These are phyloP conservation scores for Megalops atlanticus DNA, from an alignment of 2,113 vertebrate species.

Conservation along the genomic window DNA sequence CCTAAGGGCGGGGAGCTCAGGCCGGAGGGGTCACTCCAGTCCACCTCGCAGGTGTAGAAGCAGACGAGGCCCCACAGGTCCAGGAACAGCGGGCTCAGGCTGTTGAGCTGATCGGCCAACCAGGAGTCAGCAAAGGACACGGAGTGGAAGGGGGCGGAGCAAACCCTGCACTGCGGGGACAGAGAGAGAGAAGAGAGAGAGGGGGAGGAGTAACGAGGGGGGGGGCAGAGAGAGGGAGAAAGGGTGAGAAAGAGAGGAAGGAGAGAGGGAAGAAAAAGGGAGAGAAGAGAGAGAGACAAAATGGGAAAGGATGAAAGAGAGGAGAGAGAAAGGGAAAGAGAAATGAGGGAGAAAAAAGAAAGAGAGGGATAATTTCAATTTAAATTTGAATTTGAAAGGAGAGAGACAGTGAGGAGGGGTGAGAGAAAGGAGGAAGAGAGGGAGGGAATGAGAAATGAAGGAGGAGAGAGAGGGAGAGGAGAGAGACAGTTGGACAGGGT, in stretches of 20 bases:
- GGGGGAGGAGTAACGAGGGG: neutral
- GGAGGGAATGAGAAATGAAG: neutral
- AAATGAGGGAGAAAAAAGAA: neutral
- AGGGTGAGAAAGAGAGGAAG: neutral
- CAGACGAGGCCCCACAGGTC: conserved; percentile 53
- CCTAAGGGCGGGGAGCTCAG: conserved; percentile 33
- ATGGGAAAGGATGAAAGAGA: no score
- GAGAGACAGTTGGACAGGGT: no score
- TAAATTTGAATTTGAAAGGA: no score
- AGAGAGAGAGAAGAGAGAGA: neutral
- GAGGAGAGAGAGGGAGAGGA: neutral
- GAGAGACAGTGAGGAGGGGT: neutral
- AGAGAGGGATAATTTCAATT: no score
- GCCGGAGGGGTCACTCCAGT: conserved; percentile 45
- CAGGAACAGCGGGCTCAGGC: conserved; percentile 50
- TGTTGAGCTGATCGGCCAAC: conserved; percentile 60
- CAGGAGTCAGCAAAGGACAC: conserved; percentile 56
- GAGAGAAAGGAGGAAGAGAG: neutral
- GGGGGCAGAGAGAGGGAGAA: neutral
- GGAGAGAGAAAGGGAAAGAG: neutral
- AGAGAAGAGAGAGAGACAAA: neutral
- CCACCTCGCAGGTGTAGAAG: conserved; percentile 50
- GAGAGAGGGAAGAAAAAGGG: neutral
- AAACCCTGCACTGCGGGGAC: conserved; percentile 43
- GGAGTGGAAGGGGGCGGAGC: conserved; percentile 51